Conservation (phyloP, 2,113 vertebrate genomes). For the Chitala chitala region DNA sequence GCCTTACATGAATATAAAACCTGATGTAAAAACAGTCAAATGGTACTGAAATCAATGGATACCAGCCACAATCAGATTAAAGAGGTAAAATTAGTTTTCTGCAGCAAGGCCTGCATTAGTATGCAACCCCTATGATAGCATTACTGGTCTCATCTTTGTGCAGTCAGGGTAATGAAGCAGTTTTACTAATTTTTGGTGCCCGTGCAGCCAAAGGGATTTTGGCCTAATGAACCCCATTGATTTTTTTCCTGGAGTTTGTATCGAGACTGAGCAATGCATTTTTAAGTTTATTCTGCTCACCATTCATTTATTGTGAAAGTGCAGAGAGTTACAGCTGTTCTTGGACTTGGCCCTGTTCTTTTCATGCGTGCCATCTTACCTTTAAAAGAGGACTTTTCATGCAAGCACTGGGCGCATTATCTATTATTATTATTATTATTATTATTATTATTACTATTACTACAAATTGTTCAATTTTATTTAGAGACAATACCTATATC, state of each 20-base stretch:
- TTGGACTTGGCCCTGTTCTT: background rate
- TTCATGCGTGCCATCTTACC: background rate
- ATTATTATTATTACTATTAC: too few relatives aligned
- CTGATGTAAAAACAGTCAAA: background rate
- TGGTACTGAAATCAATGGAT: constrained; percentile 26
- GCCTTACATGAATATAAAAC: background rate
- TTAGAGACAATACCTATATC: too few relatives aligned
- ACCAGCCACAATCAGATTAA: background rate
- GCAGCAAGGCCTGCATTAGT: constrained; percentile 3
- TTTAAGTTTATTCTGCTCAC: constrained; percentile 38
- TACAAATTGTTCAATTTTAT: too few relatives aligned
- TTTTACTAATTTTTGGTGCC: constrained; percentile 45
- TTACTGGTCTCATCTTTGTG: constrained; percentile 24
- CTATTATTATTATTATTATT: too few relatives aligned
- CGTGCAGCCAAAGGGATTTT: constrained; percentile 47
- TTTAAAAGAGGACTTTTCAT: too few relatives aligned
- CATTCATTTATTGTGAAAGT: background rate
- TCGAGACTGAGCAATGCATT: constrained; percentile 49
- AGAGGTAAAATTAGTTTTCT: constrained; percentile 23
- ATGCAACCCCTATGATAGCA: constrained; percentile 18
- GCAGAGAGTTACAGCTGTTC: background rate
- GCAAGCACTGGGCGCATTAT: too few relatives aligned
- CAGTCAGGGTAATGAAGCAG: constrained; percentile 42
- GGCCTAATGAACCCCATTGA: constrained; percentile 57
- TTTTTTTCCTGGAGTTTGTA: constrained; percentile 48